Conservation (phyloP, 2,113 vertebrate genomes). For the Lagenorhynchus albirostris region DNA sequence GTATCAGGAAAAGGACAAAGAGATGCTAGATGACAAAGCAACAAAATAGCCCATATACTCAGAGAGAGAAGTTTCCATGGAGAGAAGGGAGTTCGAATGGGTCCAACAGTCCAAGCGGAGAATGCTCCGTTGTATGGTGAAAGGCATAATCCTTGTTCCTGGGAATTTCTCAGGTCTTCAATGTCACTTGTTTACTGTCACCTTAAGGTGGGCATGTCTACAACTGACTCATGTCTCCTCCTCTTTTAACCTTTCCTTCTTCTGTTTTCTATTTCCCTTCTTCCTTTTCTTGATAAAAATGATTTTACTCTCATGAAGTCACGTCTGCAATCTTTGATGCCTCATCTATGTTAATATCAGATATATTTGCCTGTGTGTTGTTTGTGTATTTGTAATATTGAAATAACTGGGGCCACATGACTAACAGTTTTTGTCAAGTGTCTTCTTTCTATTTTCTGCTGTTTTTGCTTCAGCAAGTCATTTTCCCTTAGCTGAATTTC, state of each 20-base stretch:
- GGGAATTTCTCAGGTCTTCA: neutral
- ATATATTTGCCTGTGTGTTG: too few species aligned
- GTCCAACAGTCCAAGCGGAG: neutral
- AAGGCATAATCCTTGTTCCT: neutral
- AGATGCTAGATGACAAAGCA: neutral
- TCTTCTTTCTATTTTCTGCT: rapidly evolving
- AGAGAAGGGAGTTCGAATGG: neutral
- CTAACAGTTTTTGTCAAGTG: too few species aligned
- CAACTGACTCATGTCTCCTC: neutral
- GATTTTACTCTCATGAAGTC: neutral
- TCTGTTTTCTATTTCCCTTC: too few species aligned
- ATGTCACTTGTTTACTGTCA: neutral
- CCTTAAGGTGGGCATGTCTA: neutral
- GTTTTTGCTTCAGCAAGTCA: too few species aligned
- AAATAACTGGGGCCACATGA: too few species aligned
- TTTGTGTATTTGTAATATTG: too few species aligned
- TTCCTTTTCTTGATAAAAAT: neutral
- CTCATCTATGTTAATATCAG: neutral
- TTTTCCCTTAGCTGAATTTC: too few species aligned
- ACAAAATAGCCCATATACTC: neutral
- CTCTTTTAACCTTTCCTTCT: too few species aligned
- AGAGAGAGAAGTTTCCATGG: neutral
- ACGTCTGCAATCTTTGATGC: neutral
- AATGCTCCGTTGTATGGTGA: neutral
- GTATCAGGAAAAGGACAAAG: neutral